phyloP scores from a whole-genome alignment of 2,797 vertebrate genomes.

The Chlorospingus semifuscus region DNA sequence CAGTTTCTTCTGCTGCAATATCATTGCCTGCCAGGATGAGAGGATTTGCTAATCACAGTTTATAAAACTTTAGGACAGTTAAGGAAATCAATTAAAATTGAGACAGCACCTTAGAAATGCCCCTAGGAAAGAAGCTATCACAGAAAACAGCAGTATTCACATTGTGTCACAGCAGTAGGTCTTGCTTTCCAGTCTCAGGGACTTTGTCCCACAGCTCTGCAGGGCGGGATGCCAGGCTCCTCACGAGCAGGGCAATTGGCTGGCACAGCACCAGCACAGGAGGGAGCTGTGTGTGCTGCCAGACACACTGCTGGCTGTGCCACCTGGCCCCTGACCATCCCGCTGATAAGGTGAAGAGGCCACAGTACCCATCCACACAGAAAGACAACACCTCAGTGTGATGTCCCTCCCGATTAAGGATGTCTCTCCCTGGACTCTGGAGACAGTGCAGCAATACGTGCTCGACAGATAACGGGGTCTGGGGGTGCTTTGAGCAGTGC shows the following conservation, averaged over 20 bases:
- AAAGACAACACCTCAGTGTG: neutral
- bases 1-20: neutral
- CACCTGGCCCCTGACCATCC: neutral
- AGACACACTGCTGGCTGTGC: fast-evolving
- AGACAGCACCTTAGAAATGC: neutral
- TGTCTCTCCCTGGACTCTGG: neutral
- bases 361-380: too few species aligned
- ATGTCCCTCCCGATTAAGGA: neutral
- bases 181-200: neutral
- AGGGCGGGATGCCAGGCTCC: neutral
- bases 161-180: neutral
- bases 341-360: fast-evolving
- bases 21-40: neutral
- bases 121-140: neutral
- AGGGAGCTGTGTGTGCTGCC: fast-evolving
- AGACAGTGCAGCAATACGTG: neutral
- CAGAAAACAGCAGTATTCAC: neutral
- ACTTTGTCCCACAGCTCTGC: neutral
- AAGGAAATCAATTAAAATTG: neutral
- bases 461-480: neutral
- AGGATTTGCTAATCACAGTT: neutral
- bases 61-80: neutral
- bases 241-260: fast-evolving
- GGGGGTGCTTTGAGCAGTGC: neutral
- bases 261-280: fast-evolving